Evolutionary conservation across 2,113 vertebrate genomes (phyloP).

Genomic region (Triplophysa tibetana): DNA sequence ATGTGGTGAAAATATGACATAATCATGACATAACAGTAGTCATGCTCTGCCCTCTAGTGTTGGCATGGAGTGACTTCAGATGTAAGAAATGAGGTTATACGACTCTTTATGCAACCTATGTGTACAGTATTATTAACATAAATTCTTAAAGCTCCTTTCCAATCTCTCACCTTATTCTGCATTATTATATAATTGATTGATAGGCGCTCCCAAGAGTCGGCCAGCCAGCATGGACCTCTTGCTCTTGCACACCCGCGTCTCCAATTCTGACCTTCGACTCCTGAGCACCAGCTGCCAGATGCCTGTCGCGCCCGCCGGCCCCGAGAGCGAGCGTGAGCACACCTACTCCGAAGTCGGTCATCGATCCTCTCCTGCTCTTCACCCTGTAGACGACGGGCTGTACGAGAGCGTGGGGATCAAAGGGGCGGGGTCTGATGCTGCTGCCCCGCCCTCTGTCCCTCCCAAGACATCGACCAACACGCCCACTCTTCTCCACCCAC

Average conservation of each 20-base stretch:
- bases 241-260: conserved; percentile 72
- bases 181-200: neutral
- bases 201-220: conserved; percentile 72
- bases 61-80: neutral
- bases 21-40: conserved; percentile 6
- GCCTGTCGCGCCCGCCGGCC: conserved; percentile 66
- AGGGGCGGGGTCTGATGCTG: conserved; percentile 54
- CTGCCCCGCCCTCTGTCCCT: conserved; percentile 48
- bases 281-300: conserved; percentile 67
- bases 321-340: conserved; percentile 62
- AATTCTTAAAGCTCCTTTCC: neutral
- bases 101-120: too few species aligned
- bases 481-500: conserved; percentile 51
- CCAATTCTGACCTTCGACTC: conserved; percentile 70
- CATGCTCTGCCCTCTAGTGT: conserved; percentile 39
- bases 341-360: conserved; percentile 74
- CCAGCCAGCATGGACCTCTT: conserved; percentile 79
- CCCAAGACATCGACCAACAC: conserved; percentile 54
- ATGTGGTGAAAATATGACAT: neutral
- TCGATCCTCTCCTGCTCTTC: conserved; percentile 61
- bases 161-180: neutral
- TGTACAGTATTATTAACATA: too few species aligned
- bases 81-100: neutral
- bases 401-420: conserved; percentile 75
- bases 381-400: conserved; percentile 70